Percentiles rank a stretch among this genome's conserved stretches.
These are phyloP conservation scores for Steatocranus sp. DNA, from an alignment of 2,797 vertebrate species.

Conservation along the genomic window DNA sequence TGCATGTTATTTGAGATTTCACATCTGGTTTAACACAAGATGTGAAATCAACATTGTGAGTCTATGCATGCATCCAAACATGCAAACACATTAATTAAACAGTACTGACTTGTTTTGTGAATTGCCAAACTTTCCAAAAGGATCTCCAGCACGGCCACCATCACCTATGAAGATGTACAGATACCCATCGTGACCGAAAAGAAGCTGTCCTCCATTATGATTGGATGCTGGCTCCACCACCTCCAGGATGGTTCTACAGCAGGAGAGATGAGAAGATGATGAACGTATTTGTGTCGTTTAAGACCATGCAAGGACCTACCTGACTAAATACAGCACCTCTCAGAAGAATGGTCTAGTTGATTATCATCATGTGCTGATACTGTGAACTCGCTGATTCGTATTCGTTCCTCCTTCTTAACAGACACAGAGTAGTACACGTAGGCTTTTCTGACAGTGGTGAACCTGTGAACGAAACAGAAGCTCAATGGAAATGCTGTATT, in stretches of 20 bases:
- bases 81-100: neutral
- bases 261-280: neutral
- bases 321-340: slow-evolving; percentile 59
- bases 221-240: slow-evolving; percentile 82
- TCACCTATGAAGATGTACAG: slow-evolving; percentile 84
- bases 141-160: slow-evolving; percentile 80
- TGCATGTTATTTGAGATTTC: neutral
- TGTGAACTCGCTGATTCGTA: slow-evolving; percentile 81
- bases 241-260: slow-evolving; percentile 76
- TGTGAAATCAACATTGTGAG: neutral
- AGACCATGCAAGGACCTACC: neutral
- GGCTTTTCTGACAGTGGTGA: slow-evolving; percentile 71
- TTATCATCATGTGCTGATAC: slow-evolving; percentile 74
- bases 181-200: slow-evolving; percentile 80
- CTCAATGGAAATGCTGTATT: neutral
- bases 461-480: slow-evolving; percentile 19
- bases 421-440: slow-evolving; percentile 84
- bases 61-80: neutral
- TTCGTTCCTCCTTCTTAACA: slow-evolving; percentile 75
- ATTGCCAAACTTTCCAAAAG: slow-evolving; percentile 84
- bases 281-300: neutral
- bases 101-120: slow-evolving; percentile 81
- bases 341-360: slow-evolving; percentile 79
- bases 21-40: neutral
- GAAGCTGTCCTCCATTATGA: slow-evolving; percentile 83